Conservation (phyloP, 64 coral and sea anemone species). For the Acropora yongei region DNA sequence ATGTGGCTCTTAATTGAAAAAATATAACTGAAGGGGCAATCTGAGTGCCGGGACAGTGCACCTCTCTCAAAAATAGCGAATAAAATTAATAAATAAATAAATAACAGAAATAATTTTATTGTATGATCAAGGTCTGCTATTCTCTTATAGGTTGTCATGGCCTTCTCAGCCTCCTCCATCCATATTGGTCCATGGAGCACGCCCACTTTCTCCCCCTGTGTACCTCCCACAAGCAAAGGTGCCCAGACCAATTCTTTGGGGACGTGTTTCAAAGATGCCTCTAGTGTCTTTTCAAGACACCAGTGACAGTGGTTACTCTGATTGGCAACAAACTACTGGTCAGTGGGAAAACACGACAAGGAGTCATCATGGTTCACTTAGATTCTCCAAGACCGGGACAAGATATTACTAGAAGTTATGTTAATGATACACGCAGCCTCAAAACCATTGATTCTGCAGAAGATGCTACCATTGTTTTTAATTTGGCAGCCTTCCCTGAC, state of each 20-base stretch:
- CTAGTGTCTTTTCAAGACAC: constrained; percentile 4
- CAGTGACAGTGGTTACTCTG: constrained; percentile 69
- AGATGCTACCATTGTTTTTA: background rate
- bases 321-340: constrained; percentile 53
- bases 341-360: constrained; percentile 32
- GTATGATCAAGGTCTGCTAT: background rate
- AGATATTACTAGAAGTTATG: background rate
- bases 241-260: constrained; percentile 23
- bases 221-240: constrained; percentile 36
- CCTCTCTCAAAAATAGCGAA: background rate
- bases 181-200: background rate
- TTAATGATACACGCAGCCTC: background rate
- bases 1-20: background rate
- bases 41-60: background rate
- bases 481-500: background rate
- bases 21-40: background rate
- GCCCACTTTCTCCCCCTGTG: constrained; percentile 48
- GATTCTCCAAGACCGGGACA: background rate
- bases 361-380: background rate
- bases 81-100: too few species aligned
- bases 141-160: constrained; percentile 47
- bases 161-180: constrained; percentile 32
- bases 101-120: background rate
- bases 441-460: background rate
- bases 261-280: constrained; percentile 64